phyloP scores from a whole-genome alignment of 2,888 invertebrate species.

The Hypolimnas misippus region DNA sequence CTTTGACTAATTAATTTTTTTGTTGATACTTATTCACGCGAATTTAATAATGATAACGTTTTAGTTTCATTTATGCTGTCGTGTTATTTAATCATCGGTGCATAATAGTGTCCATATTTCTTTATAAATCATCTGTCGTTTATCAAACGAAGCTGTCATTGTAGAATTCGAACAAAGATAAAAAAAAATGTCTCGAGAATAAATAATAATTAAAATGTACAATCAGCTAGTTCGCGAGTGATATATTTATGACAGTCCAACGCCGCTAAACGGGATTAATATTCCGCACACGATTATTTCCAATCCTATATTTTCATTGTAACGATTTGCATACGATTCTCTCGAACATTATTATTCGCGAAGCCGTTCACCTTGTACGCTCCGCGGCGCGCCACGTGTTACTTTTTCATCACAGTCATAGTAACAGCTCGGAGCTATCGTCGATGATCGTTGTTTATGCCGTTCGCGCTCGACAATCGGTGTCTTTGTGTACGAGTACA shows the following conservation, averaged over 20 bases:
- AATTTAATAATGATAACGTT: neutral
- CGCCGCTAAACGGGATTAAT: conserved; percentile 19
- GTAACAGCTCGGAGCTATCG: conserved; percentile 26
- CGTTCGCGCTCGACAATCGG: conserved; percentile 34
- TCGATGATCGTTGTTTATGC: conserved; percentile 24
- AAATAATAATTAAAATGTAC: neutral
- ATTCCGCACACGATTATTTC: conserved; percentile 21
- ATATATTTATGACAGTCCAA: conserved; percentile 4
- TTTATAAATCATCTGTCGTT: neutral
- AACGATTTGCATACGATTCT: conserved; percentile 34
- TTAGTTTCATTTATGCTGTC: neutral
- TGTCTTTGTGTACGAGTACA: conserved; percentile 51
- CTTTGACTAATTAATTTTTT: conserved; percentile 23
- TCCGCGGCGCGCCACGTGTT: conserved; percentile 56
- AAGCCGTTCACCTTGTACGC: conserved; percentile 66
- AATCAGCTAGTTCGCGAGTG: neutral
- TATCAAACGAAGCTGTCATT: neutral
- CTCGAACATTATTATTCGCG: conserved; percentile 36
- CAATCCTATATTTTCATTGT: conserved; percentile 41
- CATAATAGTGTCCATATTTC: neutral
- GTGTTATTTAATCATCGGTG: neutral
- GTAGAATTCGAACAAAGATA: neutral
- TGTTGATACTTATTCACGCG: neutral
- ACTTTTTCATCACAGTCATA: conserved; percentile 34
- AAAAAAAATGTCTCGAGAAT: neutral